A percentile compares a stretch with the other conserved stretches of the same genome.
These are phyloP conservation scores for Drosophila paulistorum DNA, from an alignment of 1,140 invertebrate genomes.

Conservation along the genomic window DNA sequence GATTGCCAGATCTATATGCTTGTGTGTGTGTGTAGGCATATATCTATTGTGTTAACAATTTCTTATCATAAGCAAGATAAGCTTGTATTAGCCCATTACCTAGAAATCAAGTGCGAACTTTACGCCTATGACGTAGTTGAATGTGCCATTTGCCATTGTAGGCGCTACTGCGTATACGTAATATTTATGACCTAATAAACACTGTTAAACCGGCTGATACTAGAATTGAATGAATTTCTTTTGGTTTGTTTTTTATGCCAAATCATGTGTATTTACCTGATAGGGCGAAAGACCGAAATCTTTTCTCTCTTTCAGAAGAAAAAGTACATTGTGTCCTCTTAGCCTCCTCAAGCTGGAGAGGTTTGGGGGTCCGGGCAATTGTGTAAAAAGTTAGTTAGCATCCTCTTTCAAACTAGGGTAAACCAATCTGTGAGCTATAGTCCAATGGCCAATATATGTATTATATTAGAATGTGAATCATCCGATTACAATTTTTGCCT, in stretches of 20 bases:
- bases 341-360: too few relatives aligned
- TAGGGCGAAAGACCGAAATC: too few relatives aligned
- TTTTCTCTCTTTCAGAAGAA: too few relatives aligned
- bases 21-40: not conserved
- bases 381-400: too few relatives aligned
- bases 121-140: constrained; percentile 65
- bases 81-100: constrained; percentile 37
- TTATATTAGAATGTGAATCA: too few relatives aligned
- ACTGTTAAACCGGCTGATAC: not conserved
- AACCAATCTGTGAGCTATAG: too few relatives aligned
- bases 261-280: not conserved
- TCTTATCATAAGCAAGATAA: constrained; percentile 61
- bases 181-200: constrained; percentile 13
- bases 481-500: too few relatives aligned
- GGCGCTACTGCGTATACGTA: constrained; percentile 16
- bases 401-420: too few relatives aligned
- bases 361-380: too few relatives aligned
- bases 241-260: not conserved
- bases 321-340: too few relatives aligned
- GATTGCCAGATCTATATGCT: constrained; percentile 23
- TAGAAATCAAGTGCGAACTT: constrained; percentile 57
- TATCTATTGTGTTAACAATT: constrained; percentile 28
- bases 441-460: too few relatives aligned
- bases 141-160: not conserved
- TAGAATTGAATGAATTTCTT: constrained; percentile 11